phyloP scores from a whole-genome alignment of 2,888 invertebrate genomes.

The Ctena decussata region DNA sequence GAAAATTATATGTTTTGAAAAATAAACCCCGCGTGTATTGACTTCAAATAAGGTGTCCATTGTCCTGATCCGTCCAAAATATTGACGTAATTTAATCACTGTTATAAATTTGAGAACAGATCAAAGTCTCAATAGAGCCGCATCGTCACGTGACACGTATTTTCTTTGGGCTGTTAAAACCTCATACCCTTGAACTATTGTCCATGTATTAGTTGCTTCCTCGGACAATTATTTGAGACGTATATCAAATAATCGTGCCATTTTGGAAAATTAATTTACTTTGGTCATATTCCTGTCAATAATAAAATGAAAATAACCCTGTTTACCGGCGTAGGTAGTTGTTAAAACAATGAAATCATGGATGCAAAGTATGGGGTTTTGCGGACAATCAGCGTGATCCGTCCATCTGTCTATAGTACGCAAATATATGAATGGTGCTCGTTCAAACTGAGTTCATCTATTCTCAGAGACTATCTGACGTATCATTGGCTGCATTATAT shows the following conservation, averaged over 20 bases:
- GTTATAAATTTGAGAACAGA: background rate
- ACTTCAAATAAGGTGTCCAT: background rate
- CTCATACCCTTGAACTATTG: conserved; percentile 2
- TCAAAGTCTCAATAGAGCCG: background rate
- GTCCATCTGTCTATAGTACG: background rate
- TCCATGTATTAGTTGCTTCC: background rate
- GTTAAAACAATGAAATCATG: background rate
- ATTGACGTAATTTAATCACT: conserved; percentile 12
- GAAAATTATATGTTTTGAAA: conserved; percentile 14
- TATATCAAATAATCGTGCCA: background rate
- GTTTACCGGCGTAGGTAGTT: background rate
- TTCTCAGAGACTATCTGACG: background rate
- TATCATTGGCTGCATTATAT: background rate
- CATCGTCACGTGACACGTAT: background rate
- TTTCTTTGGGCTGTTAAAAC: background rate
- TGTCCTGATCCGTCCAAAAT: background rate
- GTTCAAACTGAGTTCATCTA: conserved; percentile 9
- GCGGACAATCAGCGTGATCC: background rate
- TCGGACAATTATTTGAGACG: background rate
- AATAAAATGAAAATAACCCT: background rate
- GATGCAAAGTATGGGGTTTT: background rate
- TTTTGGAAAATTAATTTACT: conserved; percentile 1
- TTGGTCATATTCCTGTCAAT: conserved; percentile 4
- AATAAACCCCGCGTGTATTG: background rate
- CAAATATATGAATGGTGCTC: background rate